phyloP scores from a whole-genome alignment of 2,888 invertebrate species.

The Panzeria rudis region DNA sequence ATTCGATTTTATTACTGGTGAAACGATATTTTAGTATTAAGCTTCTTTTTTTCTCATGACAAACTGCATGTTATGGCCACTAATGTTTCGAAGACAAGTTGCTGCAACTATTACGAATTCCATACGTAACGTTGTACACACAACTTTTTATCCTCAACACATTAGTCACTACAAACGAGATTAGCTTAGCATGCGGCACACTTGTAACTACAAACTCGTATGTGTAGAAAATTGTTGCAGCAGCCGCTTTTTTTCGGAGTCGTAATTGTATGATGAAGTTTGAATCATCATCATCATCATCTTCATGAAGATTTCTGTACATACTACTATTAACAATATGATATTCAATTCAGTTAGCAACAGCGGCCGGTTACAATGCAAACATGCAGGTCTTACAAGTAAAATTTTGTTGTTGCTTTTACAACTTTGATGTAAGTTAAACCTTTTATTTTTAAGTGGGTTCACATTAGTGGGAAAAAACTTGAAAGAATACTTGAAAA shows the following conservation, averaged over 20 bases:
- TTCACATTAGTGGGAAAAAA: neutral
- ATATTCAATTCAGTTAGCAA: constrained; percentile 8
- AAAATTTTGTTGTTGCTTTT: neutral
- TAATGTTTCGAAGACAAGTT: constrained; percentile 44
- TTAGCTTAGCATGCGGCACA: constrained; percentile 49
- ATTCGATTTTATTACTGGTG: neutral
- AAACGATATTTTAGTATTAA: neutral
- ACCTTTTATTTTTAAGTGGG: neutral
- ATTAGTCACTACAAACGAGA: constrained; percentile 9
- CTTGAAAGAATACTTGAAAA: neutral
- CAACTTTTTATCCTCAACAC: neutral
- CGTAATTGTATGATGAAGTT: constrained; percentile 12
- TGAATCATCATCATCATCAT: constrained; percentile 8
- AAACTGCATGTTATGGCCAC: constrained; percentile 48
- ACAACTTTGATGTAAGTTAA: neutral
- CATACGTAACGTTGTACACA: constrained; percentile 8
- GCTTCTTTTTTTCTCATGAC: constrained; percentile 36
- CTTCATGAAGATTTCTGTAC: neutral
- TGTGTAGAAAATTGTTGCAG: constrained; percentile 42
- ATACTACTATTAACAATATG: constrained; percentile 1
- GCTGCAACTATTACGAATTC: constrained; percentile 13
- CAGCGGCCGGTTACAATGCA: neutral
- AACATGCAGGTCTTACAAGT: constrained; percentile 28
- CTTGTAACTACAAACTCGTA: constrained; percentile 45
- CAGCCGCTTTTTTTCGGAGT: constrained; percentile 30